These are phyloP conservation scores for Tenthredo distinguenda DNA, from an alignment of 2,888 invertebrate genomes.

Conservation along the genomic window DNA sequence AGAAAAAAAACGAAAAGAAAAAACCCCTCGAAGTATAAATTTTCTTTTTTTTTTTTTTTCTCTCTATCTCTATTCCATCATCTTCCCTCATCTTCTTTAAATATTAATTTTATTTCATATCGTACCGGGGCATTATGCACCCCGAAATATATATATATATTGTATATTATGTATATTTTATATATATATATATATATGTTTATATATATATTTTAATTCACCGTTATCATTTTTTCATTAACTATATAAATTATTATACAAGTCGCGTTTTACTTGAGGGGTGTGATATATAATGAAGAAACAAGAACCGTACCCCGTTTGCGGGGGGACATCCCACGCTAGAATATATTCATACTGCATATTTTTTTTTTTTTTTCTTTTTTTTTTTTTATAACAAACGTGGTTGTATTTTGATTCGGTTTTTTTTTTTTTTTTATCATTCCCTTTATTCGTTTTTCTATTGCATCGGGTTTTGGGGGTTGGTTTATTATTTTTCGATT, in stretches of 20 bases:
- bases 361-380: conserved; percentile 60
- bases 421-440: conserved; percentile 76
- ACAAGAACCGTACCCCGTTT: neutral
- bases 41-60: neutral
- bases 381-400: conserved; percentile 70
- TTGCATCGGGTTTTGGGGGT: conserved; percentile 88
- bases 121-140: conserved; percentile 74
- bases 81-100: neutral
- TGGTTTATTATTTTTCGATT: conserved; percentile 76
- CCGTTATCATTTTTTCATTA: neutral
- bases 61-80: neutral
- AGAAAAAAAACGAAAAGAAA: too few species aligned
- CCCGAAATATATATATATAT: conserved; percentile 55
- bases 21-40: neutral
- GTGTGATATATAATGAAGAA: too few species aligned
- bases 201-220: neutral
- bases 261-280: too few species aligned
- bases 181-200: neutral
- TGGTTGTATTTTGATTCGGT: conserved; percentile 78
- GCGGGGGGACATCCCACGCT: conserved; percentile 75
- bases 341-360: conserved; percentile 61
- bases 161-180: neutral
- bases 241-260: neutral
- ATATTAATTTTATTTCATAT: neutral
- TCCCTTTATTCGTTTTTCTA: conserved; percentile 82